A percentile compares a stretch with the other conserved stretches of the same genome.
Conservation (phyloP, 2,888 invertebrate genomes). For the Dascillus cervinus region DNA sequence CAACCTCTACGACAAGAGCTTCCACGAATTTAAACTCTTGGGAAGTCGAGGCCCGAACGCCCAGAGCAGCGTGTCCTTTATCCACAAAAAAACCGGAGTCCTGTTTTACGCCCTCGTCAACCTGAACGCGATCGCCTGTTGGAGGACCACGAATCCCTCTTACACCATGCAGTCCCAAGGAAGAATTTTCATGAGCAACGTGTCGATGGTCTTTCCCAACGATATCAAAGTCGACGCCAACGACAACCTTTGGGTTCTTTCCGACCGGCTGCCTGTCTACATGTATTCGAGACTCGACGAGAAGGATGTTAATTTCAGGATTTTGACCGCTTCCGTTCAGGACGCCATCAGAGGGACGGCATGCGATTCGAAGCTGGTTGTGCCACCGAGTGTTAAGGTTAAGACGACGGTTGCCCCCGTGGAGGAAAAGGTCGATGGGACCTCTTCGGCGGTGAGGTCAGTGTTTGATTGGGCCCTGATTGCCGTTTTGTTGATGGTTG, state of each 20-base stretch:
- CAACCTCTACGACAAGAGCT: conserved; percentile 47
- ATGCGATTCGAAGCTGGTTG: conserved; percentile 51
- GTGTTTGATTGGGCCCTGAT: no score
- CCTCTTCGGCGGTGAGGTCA: no score
- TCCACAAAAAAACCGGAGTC: conserved; percentile 63
- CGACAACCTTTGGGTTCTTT: conserved; percentile 65
- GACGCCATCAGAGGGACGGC: conserved; percentile 66
- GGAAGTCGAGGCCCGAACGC: conserved; percentile 65
- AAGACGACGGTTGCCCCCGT: no score
- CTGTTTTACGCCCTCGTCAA: conserved; percentile 69
- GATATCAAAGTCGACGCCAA: conserved; percentile 69
- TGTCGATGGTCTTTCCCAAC: conserved; percentile 68
- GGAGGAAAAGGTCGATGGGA: no score
- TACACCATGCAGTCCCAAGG: conserved; percentile 66
- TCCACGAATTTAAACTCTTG: conserved; percentile 56
- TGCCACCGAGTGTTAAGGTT: conserved; percentile 16
- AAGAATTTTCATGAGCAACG: conserved; percentile 61
- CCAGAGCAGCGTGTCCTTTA: conserved; percentile 65
- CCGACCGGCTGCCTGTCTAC: conserved; percentile 63
- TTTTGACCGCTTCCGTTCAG: conserved; percentile 58
- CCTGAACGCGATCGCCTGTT: conserved; percentile 69
- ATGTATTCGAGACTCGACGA: conserved; percentile 57
- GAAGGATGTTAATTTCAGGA: conserved; percentile 61
- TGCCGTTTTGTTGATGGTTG: no score
- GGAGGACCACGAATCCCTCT: conserved; percentile 61